Base-by-base conservation (phyloP, 2,113 vertebrate genomes). In the Ochotona curzoniae region DNA sequence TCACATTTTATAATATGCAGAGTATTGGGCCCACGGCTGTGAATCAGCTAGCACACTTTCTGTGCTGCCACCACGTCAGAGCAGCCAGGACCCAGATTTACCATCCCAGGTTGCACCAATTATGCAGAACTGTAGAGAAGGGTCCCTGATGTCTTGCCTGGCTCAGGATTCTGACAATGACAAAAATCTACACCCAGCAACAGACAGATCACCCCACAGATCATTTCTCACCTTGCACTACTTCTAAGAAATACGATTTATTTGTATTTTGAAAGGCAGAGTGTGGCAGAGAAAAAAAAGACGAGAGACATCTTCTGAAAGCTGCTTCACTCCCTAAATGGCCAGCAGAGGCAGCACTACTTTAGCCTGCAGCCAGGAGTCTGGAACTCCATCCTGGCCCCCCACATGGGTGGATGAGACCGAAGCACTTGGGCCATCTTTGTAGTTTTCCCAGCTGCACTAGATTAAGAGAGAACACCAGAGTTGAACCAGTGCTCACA, bases 1-100 rank as follows among this genome's bases (percentile, higher is more conserved):
- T 64, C 11, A 12, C 21, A 4, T 32, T 70, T 92, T 32, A 64
- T 18, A 63, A 11, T 2, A n/a, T 1, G 7, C 25, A 25, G 84
- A 47, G 49, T 26, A 17, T 18, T 47, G 54, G 83, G 61, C n/a
- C 8, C 57, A 8, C 57, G 12, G 12, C 30, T 32, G 51, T 11
- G 28, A 79, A 35, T n/a, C 5, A 57, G 38, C 54, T 75, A 32
- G 25, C 54, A 3, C 0, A 1, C 1, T 28, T 2, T 26, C 38
- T 14, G 3, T 0, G 57, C 7, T 11, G 26, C 26, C 2, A 0
- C 7, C 0, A 6, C 30, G 23, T 7, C 0, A 5, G 32, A 32
- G 21, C 47, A 23, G n/a, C 0, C 6, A 47, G 73, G 32, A 8
- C 54, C 61, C 49, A 61, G 21, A 74, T 30, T 63, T 15, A 38